These are phyloP conservation scores for Ictalurus furcatus DNA, from an alignment of 2,113 vertebrate species.

Conservation along the genomic window DNA sequence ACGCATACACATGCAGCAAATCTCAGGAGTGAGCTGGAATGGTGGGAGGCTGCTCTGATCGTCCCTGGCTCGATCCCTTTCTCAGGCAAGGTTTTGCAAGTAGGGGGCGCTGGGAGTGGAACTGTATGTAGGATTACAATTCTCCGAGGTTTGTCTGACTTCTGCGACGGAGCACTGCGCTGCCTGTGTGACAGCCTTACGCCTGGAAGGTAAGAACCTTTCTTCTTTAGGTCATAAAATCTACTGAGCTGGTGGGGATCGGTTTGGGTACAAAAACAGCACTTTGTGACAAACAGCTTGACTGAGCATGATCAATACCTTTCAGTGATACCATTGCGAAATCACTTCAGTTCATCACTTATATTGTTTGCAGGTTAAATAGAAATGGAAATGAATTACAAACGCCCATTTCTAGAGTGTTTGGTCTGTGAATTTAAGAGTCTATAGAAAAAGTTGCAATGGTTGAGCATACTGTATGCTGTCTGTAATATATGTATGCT, in stretches of 20 bases:
- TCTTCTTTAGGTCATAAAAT: neutral
- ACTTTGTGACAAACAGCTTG: neutral
- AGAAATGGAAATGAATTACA: neutral
- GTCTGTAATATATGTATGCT: neutral
- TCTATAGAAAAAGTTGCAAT: neutral
- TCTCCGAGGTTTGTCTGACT: conserved; percentile 56
- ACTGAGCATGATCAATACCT: neutral
- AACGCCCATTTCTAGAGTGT: neutral
- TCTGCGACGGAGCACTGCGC: conserved; percentile 53
- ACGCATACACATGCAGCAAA: conserved; percentile 27
- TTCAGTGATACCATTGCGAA: neutral
- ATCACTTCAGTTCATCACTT: neutral
- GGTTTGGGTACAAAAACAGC: neutral
- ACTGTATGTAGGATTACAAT: conserved; percentile 66
- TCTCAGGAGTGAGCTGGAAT: conserved; percentile 36
- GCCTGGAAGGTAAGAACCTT: conserved; percentile 62
- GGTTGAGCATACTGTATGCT: neutral
- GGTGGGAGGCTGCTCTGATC: conserved; percentile 33
- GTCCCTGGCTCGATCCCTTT: conserved; percentile 43
- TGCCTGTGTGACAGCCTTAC: conserved; percentile 47
- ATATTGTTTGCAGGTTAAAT: neutral
- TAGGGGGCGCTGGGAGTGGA: conserved; percentile 69
- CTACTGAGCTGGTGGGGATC: neutral
- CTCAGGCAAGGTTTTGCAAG: conserved; percentile 67
- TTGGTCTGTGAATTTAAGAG: neutral